Base-by-base conservation (phyloP, 2,797 vertebrate genomes). In the Rhinella marina region DNA sequence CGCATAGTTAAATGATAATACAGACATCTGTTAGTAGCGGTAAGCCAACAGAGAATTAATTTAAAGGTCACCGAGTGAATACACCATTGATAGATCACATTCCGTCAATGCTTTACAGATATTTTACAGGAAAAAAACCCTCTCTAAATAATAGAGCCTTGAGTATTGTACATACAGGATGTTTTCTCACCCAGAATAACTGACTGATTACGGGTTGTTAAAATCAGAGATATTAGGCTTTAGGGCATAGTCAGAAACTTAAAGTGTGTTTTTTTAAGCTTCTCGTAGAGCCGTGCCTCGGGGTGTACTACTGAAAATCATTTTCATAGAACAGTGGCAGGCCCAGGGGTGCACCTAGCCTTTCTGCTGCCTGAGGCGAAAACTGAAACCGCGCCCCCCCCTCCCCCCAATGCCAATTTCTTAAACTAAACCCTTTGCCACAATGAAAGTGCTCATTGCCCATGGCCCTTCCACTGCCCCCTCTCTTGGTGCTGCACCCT, bases 1-100 rank as follows among this genome's bases (percentile, higher is more conserved):
- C 83, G 75, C 88, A 83, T 86, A 83, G 88, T 86, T 86, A 86
- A 73, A 86, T 84, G 88, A 89, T 89, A 89, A 89, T 89, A 89
- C 80, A 86, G 88, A 89, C 88, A 89, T 89, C 84, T 89, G 88
- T 86, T 89, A 86, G 73, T 54, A 83, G 84, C 50, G 68, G 68
- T n/a, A 86, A 78, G 80, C 88, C 88, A 89, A 82, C 62, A 48
- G 88, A 89, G 84, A 89, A 89, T 89, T 86, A 27, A 89, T 86
- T 83, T 89, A 89, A 89, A 89, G 84, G 84, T 89, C 87, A 89
- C 78, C 75, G n/a, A 86, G 83, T 76, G 87, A 85, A 88, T 85
- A 75, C 50, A 76, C 57, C 78, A 52, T 88, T 75, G 77, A 88
- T 80, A 85, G 50, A 85, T 52, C 56, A 57, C 68, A 16, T 13